phyloP scores from a whole-genome alignment of 2,113 vertebrate genomes.

The Seriola rivoliana region DNA sequence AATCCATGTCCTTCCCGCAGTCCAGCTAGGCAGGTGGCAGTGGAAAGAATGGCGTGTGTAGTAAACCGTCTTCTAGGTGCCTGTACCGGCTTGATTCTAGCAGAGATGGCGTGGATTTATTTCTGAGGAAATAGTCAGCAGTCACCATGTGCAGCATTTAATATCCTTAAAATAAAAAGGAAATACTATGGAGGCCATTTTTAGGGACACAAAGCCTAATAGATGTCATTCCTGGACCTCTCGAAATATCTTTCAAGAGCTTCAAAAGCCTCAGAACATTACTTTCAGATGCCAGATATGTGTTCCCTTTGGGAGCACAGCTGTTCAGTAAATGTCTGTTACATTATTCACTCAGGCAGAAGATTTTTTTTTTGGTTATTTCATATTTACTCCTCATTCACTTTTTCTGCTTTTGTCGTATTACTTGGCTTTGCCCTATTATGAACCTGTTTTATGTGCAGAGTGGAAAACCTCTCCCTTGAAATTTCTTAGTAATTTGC shows the following conservation, averaged over 20 bases:
- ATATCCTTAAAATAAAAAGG: slow-evolving; percentile 8
- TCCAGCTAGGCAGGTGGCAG: background rate
- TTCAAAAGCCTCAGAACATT: slow-evolving; percentile 12
- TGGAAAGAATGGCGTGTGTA: slow-evolving; percentile 4
- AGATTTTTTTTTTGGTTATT: slow-evolving; percentile 3
- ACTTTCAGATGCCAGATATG: background rate
- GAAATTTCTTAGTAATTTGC: slow-evolving; percentile 24
- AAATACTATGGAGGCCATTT: background rate
- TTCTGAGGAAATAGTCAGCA: background rate
- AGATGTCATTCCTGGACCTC: slow-evolving; percentile 9
- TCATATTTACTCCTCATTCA: background rate
- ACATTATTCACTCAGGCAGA: slow-evolving; percentile 54
- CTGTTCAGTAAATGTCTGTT: slow-evolving; percentile 57
- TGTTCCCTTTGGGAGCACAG: slow-evolving; percentile 18
- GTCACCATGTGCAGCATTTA: slow-evolving; percentile 21
- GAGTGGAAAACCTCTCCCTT: background rate
- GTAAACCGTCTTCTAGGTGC: slow-evolving; percentile 19
- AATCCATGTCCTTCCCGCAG: slow-evolving; percentile 10
- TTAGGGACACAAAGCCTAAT: background rate
- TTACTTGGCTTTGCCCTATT: slow-evolving; percentile 6
- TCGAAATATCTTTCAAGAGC: slow-evolving; percentile 15
- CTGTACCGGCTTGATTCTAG: slow-evolving; percentile 5
- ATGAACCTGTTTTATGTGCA: background rate
- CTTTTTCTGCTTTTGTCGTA: slow-evolving; percentile 5
- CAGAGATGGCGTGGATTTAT: slow-evolving; percentile 28